Percentiles rank a stretch among this genome's conserved stretches.
phyloP scores from a whole-genome alignment of 2,113 vertebrate genomes.

The Smithornis capensis region DNA sequence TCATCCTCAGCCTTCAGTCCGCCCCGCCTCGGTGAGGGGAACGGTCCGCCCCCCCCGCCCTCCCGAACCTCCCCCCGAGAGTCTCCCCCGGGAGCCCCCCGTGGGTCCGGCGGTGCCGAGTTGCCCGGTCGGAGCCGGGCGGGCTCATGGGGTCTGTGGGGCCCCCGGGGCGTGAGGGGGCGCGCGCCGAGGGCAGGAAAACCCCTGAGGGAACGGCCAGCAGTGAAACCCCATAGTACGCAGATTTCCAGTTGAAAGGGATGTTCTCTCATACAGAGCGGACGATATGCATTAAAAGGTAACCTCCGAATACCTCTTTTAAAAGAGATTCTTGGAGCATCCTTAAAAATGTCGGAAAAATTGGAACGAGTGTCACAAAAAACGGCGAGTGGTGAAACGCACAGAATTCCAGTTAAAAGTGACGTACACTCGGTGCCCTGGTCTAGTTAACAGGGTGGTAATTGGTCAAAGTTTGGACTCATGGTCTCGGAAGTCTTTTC shows the following conservation, averaged over 20 bases:
- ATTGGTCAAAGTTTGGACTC: background rate
- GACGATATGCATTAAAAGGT: background rate
- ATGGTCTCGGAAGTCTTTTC: background rate
- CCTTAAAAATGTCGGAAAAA: background rate
- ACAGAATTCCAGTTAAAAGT: background rate
- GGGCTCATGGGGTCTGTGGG: background rate
- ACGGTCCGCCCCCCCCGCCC: too few species aligned
- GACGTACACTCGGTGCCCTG: background rate
- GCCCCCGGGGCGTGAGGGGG: background rate
- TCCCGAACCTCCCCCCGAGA: too few species aligned
- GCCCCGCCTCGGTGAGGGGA: background rate
- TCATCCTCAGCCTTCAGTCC: background rate
- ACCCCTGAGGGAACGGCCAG: background rate
- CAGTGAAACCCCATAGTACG: accelerated
- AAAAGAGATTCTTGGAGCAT: too few species aligned
- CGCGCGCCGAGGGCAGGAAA: background rate
- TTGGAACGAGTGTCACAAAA: too few species aligned
- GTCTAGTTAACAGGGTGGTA: background rate
- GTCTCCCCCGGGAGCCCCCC: background rate
- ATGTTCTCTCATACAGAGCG: background rate
- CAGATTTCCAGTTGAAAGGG: accelerated
- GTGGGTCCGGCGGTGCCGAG: background rate
- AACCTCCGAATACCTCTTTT: too few species aligned
- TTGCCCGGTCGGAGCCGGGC: too few species aligned
- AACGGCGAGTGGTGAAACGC: too few species aligned